Percentiles rank a stretch among this genome's conserved stretches.
phyloP scores from a whole-genome alignment of 1,140 invertebrate species.

The Meloidogyne hapla region DNA sequence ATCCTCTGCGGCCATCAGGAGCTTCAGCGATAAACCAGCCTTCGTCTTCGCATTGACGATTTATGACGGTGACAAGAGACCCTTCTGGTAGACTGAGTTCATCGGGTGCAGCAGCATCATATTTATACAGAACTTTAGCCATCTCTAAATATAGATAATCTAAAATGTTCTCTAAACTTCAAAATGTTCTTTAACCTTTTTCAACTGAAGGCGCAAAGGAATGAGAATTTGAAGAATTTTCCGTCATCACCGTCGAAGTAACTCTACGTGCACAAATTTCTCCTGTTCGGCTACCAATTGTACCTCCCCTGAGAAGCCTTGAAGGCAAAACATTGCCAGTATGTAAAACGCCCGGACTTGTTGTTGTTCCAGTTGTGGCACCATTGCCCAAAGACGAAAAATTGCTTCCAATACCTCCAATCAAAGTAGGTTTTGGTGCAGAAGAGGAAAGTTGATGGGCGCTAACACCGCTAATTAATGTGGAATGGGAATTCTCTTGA shows the following conservation, averaged over 20 bases:
- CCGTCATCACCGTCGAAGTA: conserved; percentile 10
- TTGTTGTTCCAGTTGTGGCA: background rate
- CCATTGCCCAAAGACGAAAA: background rate
- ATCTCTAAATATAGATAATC: conserved; percentile 24
- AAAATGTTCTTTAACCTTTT: background rate
- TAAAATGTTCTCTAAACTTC: background rate
- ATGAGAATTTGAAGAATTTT: background rate
- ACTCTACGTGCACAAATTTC: background rate
- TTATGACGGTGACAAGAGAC: conserved; percentile 57
- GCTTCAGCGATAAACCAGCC: conserved; percentile 94
- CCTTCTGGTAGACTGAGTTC: conserved; percentile 65
- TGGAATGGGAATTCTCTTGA: background rate
- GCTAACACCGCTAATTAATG: background rate
- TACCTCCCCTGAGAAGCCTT: background rate
- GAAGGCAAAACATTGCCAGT: conserved; percentile 14
- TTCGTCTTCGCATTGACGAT: conserved; percentile 75
- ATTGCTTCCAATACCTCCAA: background rate
- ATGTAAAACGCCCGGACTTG: conserved; percentile 10
- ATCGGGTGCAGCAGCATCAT: conserved; percentile 66
- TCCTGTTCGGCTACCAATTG: background rate
- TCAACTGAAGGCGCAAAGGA: background rate
- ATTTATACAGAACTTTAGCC: conserved; percentile 65
- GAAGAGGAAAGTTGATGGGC: background rate
- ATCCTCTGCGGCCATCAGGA: conserved; percentile 78
- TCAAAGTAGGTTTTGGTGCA: background rate